A percentile compares a stretch with the other conserved stretches of the same genome.
Evolutionary conservation across 2,888 invertebrate species (phyloP).

Genomic region (Carterocephalus palaemon): DNA sequence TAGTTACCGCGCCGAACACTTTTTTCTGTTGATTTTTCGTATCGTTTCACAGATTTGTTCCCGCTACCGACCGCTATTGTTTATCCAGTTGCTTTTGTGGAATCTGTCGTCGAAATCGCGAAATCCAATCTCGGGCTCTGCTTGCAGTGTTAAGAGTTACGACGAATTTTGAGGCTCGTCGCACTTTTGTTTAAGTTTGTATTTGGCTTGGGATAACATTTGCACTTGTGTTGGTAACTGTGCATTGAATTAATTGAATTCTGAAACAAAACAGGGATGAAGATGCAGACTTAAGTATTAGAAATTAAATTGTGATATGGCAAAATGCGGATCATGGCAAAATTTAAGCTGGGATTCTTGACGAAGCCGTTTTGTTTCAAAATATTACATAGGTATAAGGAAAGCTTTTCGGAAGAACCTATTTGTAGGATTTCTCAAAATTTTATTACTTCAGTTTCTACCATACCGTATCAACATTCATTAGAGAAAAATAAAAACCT

Average conservation of each 20-base stretch:
- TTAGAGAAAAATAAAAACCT: constrained; percentile 22
- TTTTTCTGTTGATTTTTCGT: constrained; percentile 26
- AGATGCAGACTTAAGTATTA: no score
- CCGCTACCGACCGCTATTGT: constrained; percentile 17
- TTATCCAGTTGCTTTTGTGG: constrained; percentile 22
- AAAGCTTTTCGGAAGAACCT: no score
- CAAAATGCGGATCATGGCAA: no score
- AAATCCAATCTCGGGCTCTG: constrained; percentile 20
- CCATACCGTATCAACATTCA: constrained; percentile 10
- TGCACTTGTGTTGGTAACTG: neutral
- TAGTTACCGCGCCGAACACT: constrained; percentile 7
- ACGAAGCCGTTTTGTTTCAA: no score
- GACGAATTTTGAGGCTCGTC: constrained; percentile 18
- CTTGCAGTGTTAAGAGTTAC: constrained; percentile 19
- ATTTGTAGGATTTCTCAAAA: no score
- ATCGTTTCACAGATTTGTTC: constrained; percentile 15
- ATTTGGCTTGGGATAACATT: constrained; percentile 5
- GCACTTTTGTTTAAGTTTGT: constrained; percentile 12
- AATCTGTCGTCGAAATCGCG: constrained; percentile 16
- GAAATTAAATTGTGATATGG: no score
- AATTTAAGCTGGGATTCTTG: no score
- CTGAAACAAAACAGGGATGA: no score
- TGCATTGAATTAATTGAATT: no score
- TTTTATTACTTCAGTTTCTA: neutral
- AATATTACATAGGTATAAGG: no score